Base-by-base conservation (phyloP, 2,888 invertebrate species). In the Xylota segnis region DNA sequence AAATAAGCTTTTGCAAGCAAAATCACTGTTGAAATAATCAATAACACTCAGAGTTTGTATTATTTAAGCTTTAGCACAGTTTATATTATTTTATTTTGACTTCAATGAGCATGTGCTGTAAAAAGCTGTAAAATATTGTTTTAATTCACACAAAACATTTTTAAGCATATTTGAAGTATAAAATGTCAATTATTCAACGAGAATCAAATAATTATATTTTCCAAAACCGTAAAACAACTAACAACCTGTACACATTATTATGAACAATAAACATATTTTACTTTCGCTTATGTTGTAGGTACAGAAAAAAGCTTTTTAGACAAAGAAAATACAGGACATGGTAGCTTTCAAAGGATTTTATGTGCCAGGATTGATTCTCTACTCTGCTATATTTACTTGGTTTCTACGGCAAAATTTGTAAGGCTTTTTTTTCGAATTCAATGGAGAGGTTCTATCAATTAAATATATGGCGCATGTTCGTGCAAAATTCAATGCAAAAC, bases 381-480 rank as follows among this genome's bases (percentile, higher is more conserved):
- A 32, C 29, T 23, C 34, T 59, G 68, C 23, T 61, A 18, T 61
- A 40, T 54, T 77, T 34, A 47, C 40, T 43, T 29, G 34, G 66
- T 77, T 77, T 77, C 77, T 54, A 59, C 65, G 29, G 75, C n/a
- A 74, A 74, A 74, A 27, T 27, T 54, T 75, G 32, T 68, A 23
- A 68, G 59, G 47, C 23, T 52, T 68, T 68, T 74, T 29, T 18
- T 43, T 14, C 12, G 16, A 59, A 52, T 68, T 61, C 5, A 52
- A 70, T 58, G 59, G 52, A 68, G 52, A 52, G 32, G 16, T 68
- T 52, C 52, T 43, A 34, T 32, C 12, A 77, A 68, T 40, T 59
- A 76, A 70, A 61, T 78, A 54, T 56, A 71, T 77, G 61, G 71
- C 78, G 78, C 78, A 78, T 78, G 78, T 78, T 78, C 71, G 71